Base-by-base conservation (phyloP, 2,888 invertebrate genomes). In the Dicranocentrus wangi region DNA sequence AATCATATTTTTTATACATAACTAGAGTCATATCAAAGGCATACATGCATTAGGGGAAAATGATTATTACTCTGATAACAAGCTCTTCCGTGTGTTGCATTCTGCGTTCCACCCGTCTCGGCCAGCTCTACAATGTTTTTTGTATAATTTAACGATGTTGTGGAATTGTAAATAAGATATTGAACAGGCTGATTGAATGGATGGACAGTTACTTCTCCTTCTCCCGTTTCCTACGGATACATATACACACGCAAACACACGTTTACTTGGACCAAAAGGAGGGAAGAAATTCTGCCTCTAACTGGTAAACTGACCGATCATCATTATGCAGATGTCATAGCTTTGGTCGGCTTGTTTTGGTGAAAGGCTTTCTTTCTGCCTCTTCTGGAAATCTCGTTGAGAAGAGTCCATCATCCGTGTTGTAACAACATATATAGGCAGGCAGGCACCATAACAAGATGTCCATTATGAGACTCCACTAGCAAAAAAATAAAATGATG, bases 321-420 rank as follows among this genome's bases (percentile, higher is more conserved):
- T 81, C 70, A 81, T 81, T 81, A 81, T 81, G 75, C 81, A 81
- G 69, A 73, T 68, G 60, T 63, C 73, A 32, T 32, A 32, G 32
- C 61, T 68, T 81, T 81, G 81, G 75, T 73, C 81, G 73, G 75
- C 81, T 81, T 81, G 75, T 81, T 81, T 81, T 69, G 73, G 68
- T 70, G 73, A 81, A 72, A 81, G 72, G 70, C 66, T 65, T 63
- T 32, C 32, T 68, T 23, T 72, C 55, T 65, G 39, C 42, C 27
- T 73, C 73, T 73, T 63, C 15, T 69, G 53, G 39, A 73, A 65
- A 80, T 80, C 73, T 80, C 58, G 66, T 68, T 39, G 68, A 71
- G 68, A 10, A 61, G 75, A 75, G 69, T 53, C 51, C 55, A 75
- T 75, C 72, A 80, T 81, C 81, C 75, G 81, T 69, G 55, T 68